phyloP scores from a whole-genome alignment of 2,113 vertebrate genomes.

The Neomonachus schauinslandi region DNA sequence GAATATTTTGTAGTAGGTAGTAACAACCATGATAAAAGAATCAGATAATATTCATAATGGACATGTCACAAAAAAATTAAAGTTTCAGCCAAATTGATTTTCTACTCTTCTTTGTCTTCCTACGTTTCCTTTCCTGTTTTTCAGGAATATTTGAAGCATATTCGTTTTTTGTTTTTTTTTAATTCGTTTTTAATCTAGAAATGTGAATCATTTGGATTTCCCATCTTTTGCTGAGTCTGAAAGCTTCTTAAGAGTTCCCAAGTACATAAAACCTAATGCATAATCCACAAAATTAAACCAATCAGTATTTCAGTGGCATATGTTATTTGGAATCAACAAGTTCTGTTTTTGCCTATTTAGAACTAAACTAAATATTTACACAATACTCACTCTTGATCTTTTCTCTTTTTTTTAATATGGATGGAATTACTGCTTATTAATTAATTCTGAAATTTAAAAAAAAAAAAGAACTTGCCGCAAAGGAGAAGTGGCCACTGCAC shows the following conservation, averaged over 20 bases:
- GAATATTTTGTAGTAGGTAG: neutral
- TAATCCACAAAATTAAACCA: neutral
- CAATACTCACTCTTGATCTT: neutral
- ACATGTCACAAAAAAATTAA: neutral
- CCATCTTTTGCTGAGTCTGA: neutral
- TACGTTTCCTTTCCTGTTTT: neutral
- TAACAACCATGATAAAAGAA: neutral
- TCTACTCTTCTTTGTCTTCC: neutral
- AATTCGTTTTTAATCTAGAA: neutral
- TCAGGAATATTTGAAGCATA: slow-evolving; percentile 17
- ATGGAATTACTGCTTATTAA: neutral
- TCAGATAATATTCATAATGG: neutral
- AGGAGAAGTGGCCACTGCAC: neutral
- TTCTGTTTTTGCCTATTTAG: neutral
- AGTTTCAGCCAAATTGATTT: neutral
- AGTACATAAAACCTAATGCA: neutral
- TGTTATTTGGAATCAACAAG: neutral
- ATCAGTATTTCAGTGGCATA: neutral
- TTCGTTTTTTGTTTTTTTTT: neutral
- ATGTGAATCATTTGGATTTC: neutral
- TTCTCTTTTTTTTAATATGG: neutral
- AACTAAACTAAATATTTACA: neutral
- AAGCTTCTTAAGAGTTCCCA: neutral
- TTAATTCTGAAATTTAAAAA: neutral
- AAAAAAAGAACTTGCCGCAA: neutral